Conservation (phyloP, 2,888 invertebrate species). For the Macaria notata region DNA sequence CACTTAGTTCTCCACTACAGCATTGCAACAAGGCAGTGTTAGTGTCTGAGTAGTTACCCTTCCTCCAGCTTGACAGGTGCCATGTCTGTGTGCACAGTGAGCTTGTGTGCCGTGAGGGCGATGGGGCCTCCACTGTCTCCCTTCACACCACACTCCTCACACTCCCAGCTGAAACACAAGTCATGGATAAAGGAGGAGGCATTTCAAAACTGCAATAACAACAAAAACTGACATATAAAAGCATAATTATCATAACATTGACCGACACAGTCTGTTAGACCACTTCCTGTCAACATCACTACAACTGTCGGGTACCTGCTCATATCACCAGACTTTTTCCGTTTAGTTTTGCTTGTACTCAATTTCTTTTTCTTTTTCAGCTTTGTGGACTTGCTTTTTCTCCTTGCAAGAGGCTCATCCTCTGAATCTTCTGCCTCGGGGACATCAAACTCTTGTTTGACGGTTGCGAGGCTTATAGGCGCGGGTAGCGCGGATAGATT, state of each 20-base stretch:
- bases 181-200: too few species aligned
- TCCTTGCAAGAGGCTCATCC: slow-evolving; percentile 67
- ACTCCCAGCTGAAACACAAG: slow-evolving; percentile 55
- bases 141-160: slow-evolving; percentile 50
- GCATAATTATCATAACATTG: too few species aligned
- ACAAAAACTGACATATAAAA: too few species aligned
- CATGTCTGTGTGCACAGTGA: slow-evolving; percentile 45
- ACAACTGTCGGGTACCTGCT: slow-evolving; percentile 3
- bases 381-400: slow-evolving; percentile 44
- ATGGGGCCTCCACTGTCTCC: slow-evolving; percentile 47
- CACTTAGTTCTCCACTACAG: too few species aligned
- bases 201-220: too few species aligned
- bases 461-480: slow-evolving; percentile 36
- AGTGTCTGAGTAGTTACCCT: slow-evolving; percentile 33
- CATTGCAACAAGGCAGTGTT: too few species aligned
- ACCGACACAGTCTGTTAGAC: too few species aligned
- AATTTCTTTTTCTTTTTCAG: slow-evolving; percentile 62
- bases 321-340: slow-evolving; percentile 15
- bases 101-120: slow-evolving; percentile 53
- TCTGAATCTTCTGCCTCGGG: slow-evolving; percentile 46
- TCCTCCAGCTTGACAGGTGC: slow-evolving; percentile 50
- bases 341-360: slow-evolving; percentile 43
- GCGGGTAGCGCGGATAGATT: slow-evolving; percentile 21
- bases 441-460: slow-evolving; percentile 47
- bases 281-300: too few species aligned